A percentile compares a stretch with the other conserved stretches of the same genome.
Conservation (phyloP, 2,888 invertebrate genomes). For the Punctoribates punctum region DNA sequence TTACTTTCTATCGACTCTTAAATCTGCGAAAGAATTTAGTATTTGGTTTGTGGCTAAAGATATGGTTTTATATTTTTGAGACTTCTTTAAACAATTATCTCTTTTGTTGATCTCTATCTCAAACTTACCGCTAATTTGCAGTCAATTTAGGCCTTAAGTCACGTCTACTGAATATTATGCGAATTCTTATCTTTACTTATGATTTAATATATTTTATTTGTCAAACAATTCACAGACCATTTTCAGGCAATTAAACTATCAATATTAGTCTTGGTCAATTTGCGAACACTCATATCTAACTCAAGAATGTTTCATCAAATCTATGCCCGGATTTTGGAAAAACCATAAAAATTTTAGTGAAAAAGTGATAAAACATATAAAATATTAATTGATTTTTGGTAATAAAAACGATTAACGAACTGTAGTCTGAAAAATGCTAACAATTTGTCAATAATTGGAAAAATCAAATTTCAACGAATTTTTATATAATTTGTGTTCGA, state of each 20-base stretch:
- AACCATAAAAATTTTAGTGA: no score
- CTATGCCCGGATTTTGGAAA: no score
- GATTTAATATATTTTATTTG: background rate
- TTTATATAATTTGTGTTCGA: no score
- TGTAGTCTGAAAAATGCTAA: no score
- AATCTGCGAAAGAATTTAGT: constrained; percentile 10
- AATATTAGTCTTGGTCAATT: background rate
- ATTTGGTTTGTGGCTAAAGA: background rate
- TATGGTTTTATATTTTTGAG: background rate
- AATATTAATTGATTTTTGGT: no score
- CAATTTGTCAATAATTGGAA: no score
- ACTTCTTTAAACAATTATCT: background rate
- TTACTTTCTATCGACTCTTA: background rate
- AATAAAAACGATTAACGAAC: no score
- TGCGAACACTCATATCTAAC: no score
- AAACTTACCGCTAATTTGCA: constrained; percentile 18
- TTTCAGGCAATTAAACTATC: background rate
- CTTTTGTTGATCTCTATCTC: background rate
- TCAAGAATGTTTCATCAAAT: no score
- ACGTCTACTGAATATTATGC: background rate
- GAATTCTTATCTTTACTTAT: background rate
- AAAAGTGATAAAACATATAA: no score
- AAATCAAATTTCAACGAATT: no score
- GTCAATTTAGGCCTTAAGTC: background rate
- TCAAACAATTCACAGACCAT: background rate